These are phyloP conservation scores for Pyrgilauda ruficollis DNA, from an alignment of 2,113 vertebrate species.

Conservation along the genomic window DNA sequence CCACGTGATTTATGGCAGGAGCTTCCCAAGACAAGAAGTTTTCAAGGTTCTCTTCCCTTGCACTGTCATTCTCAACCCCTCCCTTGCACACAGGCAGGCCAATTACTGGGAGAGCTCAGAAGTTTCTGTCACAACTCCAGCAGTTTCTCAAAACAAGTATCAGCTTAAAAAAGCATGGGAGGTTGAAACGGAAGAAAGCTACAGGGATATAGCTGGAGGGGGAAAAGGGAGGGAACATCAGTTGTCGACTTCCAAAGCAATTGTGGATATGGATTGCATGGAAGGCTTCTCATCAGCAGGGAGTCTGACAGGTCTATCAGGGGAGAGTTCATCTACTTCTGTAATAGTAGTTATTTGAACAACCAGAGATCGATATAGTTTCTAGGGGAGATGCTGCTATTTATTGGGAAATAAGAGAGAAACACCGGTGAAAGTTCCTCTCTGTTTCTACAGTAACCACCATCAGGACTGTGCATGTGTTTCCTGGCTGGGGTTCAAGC, in stretches of 20 bases:
- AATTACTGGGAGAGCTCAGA: slow-evolving; percentile 39
- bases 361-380: slow-evolving; percentile 52
- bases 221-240: not conserved
- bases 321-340: slow-evolving; percentile 59
- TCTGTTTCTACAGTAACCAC: slow-evolving; percentile 48
- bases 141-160: slow-evolving; percentile 46
- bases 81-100: not conserved
- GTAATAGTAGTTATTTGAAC: slow-evolving; percentile 63
- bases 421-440: slow-evolving; percentile 21
- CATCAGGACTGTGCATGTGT: not conserved
- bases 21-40: not conserved
- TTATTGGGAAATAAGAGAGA: slow-evolving; percentile 61
- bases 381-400: slow-evolving; percentile 50
- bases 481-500: not conserved
- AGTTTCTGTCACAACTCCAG: slow-evolving; percentile 46
- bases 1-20: not conserved
- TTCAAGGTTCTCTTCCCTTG: not conserved
- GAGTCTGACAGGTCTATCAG: slow-evolving; percentile 62
- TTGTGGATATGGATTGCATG: slow-evolving; percentile 44
- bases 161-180: slow-evolving; percentile 25
- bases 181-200: not conserved
- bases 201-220: slow-evolving; percentile 28
- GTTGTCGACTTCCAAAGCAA: slow-evolving; percentile 42
- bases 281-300: slow-evolving; percentile 51
- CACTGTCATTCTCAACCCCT: slow-evolving; percentile 18